These are phyloP conservation scores for Bothrops jararaca DNA, from an alignment of 2,113 vertebrate species.

Conservation along the genomic window DNA sequence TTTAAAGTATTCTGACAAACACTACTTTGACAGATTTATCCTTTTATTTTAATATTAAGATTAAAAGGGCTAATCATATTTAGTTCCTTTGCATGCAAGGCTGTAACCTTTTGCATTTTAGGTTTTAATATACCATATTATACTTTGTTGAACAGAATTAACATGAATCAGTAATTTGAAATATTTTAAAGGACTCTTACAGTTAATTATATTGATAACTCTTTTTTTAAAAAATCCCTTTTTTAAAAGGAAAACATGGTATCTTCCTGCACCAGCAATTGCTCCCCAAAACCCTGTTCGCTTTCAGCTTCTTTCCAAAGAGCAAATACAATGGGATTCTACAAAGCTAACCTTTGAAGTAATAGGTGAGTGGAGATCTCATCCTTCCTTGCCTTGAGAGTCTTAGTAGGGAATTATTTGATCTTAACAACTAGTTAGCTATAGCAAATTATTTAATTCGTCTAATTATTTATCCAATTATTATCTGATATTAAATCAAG, in stretches of 20 bases:
- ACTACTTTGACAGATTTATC: not conserved
- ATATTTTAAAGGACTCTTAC: not conserved
- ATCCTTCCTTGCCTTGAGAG: not conserved
- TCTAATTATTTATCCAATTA: not conserved
- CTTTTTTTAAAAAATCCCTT: not conserved
- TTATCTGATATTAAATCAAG: not conserved
- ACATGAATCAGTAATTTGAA: not conserved
- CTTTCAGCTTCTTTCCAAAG: slow-evolving; percentile 83
- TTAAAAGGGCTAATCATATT: not conserved
- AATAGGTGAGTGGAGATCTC: slow-evolving; percentile 71
- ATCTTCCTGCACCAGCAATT: slow-evolving; percentile 85
- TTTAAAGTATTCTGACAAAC: not conserved
- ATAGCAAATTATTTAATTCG: too few relatives aligned
- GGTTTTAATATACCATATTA: not conserved
- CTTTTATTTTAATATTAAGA: not conserved
- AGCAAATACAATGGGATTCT: slow-evolving; percentile 77
- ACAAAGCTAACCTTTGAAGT: slow-evolving; percentile 84
- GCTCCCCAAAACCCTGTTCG: slow-evolving; percentile 74
- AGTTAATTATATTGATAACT: not conserved
- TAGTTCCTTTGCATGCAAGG: not conserved
- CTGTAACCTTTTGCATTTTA: not conserved
- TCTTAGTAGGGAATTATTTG: not conserved
- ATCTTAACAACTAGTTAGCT: not conserved
- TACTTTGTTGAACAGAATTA: not conserved
- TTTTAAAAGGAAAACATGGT: slow-evolving; percentile 90